phyloP scores from a whole-genome alignment of 2,797 vertebrate species.

The Allobates femoralis region DNA sequence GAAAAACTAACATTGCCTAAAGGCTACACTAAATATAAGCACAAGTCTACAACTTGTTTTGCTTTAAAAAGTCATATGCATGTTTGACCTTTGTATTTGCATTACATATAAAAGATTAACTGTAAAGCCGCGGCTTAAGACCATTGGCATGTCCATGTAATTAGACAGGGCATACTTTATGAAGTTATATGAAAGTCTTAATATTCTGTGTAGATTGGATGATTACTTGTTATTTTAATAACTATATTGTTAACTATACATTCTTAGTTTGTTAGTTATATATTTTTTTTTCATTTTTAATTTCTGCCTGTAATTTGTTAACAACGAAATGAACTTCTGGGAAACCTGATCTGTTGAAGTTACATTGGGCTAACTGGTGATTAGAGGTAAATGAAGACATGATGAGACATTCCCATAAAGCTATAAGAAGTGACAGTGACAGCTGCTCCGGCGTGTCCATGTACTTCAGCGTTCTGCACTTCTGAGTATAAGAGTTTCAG shows the following conservation, averaged over 20 bases:
- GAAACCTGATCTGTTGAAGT: conserved; percentile 14
- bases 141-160: not conserved
- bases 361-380: conserved; percentile 35
- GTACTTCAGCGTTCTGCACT: conserved; percentile 75
- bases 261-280: not conserved
- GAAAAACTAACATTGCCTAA: not conserved
- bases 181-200: not conserved
- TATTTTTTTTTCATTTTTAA: not conserved
- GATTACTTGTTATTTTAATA: not conserved
- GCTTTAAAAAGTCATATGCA: conserved; percentile 10
- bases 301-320: conserved; percentile 5
- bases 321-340: not conserved
- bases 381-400: conserved; percentile 46
- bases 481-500: conserved; percentile 72
- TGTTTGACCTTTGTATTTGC: conserved; percentile 8
- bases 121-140: not conserved
- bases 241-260: not conserved
- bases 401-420: conserved; percentile 77
- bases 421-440: conserved; percentile 86
- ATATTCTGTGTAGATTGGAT: not conserved
- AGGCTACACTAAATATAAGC: conserved; percentile 10
- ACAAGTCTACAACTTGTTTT: conserved; percentile 6
- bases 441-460: conserved; percentile 84
- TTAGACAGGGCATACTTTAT: not conserved
- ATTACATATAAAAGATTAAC: conserved; percentile 5